Conservation (phyloP, 2,888 invertebrate genomes). For the Philereme transversata region DNA sequence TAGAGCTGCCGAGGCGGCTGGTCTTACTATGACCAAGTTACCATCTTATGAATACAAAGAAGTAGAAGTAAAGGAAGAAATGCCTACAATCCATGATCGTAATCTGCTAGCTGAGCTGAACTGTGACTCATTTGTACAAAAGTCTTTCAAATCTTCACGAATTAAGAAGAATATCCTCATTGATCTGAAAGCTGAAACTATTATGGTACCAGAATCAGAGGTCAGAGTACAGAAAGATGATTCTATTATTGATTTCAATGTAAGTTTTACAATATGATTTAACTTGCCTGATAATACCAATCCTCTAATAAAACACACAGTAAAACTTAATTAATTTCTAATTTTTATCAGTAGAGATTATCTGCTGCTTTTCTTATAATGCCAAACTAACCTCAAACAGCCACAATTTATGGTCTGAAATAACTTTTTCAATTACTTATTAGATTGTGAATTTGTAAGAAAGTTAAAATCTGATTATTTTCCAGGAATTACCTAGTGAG, state of each 20-base stretch:
- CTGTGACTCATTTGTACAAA: slow-evolving; percentile 86
- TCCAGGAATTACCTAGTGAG: slow-evolving; percentile 87
- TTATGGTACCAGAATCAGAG: slow-evolving; percentile 85
- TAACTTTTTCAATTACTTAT: too few relatives aligned
- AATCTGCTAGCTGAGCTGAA: slow-evolving; percentile 88
- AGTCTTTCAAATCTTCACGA: slow-evolving; percentile 82
- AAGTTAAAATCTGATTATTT: background rate
- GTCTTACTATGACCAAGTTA: slow-evolving; percentile 78
- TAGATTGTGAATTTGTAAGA: too few relatives aligned
- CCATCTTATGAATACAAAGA: slow-evolving; percentile 79
- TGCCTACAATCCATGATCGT: slow-evolving; percentile 81
- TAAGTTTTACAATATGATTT: slow-evolving; percentile 62
- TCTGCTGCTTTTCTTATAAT: too few relatives aligned
- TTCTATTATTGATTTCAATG: slow-evolving; percentile 87
- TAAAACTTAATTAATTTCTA: too few relatives aligned
- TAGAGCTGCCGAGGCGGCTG: slow-evolving; percentile 78
- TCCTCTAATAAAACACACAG: too few relatives aligned
- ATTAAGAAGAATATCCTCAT: slow-evolving; percentile 89
- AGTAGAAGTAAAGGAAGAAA: slow-evolving; percentile 75
- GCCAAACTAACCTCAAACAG: too few relatives aligned
- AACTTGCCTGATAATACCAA: too few relatives aligned
- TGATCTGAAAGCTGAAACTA: slow-evolving; percentile 88
- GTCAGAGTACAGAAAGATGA: slow-evolving; percentile 79
- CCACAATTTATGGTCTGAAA: too few relatives aligned
- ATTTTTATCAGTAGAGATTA: too few relatives aligned